These are phyloP conservation scores for Erebia ligea DNA, from an alignment of 2,888 invertebrate genomes.

Conservation along the genomic window DNA sequence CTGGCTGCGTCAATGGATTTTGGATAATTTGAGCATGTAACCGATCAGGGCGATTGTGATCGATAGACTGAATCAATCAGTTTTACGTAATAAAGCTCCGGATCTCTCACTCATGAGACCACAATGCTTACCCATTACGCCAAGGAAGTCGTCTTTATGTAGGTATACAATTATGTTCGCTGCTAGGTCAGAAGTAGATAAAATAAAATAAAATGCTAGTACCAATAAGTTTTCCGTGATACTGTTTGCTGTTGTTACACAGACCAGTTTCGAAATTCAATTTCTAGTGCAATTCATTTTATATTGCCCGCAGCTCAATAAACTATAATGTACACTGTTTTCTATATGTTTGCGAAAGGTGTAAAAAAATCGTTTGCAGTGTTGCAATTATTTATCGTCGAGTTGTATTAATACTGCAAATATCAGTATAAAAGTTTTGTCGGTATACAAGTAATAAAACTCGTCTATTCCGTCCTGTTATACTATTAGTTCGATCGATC, in stretches of 20 bases:
- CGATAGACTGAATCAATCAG: not conserved
- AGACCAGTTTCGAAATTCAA: constrained; percentile 48
- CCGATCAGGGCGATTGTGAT: too few species aligned
- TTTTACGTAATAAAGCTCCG: too few species aligned
- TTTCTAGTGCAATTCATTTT: constrained; percentile 47
- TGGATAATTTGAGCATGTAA: too few species aligned
- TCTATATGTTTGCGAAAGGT: constrained; percentile 42
- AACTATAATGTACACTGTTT: constrained; percentile 36
- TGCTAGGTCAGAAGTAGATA: not conserved
- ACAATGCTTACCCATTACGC: too few species aligned
- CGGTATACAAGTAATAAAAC: too few species aligned
- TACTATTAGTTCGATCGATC: too few species aligned
- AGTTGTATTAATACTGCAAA: not conserved
- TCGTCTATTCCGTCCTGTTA: too few species aligned
- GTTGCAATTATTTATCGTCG: not conserved
- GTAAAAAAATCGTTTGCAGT: constrained; percentile 37
- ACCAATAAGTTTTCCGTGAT: constrained; percentile 50
- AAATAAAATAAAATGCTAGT: constrained; percentile 39
- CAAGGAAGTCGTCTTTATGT: not conserved
- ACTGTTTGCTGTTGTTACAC: constrained; percentile 49
- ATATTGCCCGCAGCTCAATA: constrained; percentile 34
- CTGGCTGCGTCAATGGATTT: too few species aligned
- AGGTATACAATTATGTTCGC: not conserved
- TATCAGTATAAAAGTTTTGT: not conserved
- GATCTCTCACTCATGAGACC: too few species aligned